Base-by-base conservation (phyloP, 2,888 invertebrate genomes). In the Eupsilia transversa region DNA sequence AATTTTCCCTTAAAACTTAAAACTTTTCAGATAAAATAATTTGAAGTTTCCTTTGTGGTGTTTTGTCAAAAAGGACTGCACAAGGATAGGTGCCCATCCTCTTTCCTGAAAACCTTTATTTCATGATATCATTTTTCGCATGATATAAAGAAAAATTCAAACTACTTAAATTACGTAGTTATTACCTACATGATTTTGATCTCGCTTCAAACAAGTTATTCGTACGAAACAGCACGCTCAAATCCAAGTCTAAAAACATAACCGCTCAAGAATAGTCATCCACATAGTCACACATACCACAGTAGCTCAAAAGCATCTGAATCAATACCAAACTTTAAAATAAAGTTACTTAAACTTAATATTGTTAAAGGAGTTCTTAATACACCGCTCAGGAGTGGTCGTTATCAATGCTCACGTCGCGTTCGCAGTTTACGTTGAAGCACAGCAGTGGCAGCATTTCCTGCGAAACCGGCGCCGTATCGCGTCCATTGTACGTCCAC, bases 381-480 rank as follows among this genome's bases (percentile, higher is more conserved):
- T 76, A 72, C 74, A 78, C 56, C 67, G 79, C 65, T 61, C 79
- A 81, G 74, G 69, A 80, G 70, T 78, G 69, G 72, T 69, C 71
- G 86, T 89, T 90, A 91, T 90, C 88, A 87, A 77, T 70, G 85
- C 80, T 77, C 82, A 80, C 80, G 85, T 86, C 80, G 82, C 82
- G 70, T 83, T 88, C 78, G 84, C 85, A 88, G 89, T 89, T 90
- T 88, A 83, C 87, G 80, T 70, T 79, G 86, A 81, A 85, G 88
- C 87, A 80, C 73, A 79, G 87, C 80, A 85, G 87, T 84, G 89
- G 83, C 87, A 87, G 84, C 87, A 88, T 90, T 93, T 93, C 93
- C 93, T 90, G 90, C 54, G 65, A 88, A 91, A 90, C 92, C 90
- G 91, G 91, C 91, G 91, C 88, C 91, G 86, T 89, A 88, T 88